These are phyloP conservation scores for Oxyruncus cristatus DNA, from an alignment of 2,113 vertebrate genomes.

Conservation along the genomic window DNA sequence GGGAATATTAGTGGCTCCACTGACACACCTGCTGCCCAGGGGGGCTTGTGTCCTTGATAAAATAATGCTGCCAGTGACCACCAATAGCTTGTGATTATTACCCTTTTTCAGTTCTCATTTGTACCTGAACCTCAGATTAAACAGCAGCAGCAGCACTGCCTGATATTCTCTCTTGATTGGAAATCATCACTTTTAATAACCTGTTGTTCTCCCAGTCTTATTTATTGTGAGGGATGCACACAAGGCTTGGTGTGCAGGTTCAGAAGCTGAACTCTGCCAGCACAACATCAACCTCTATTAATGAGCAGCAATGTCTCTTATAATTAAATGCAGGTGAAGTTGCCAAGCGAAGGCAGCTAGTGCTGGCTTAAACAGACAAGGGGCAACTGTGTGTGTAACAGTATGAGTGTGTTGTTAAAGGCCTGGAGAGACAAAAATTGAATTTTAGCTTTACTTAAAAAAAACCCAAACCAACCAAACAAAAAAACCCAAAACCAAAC, in stretches of 20 bases:
- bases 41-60: neutral
- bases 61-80: neutral
- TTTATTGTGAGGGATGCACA: neutral
- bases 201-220: neutral
- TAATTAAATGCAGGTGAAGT: neutral
- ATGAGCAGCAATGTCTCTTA: neutral
- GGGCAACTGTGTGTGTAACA: neutral
- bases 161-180: neutral
- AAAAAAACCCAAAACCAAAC: neutral
- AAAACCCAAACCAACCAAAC: neutral
- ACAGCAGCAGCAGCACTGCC: neutral
- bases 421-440: neutral
- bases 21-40: neutral
- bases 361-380: neutral
- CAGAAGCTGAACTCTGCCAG: neutral
- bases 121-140: neutral
- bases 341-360: neutral
- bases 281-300: slow-evolving; percentile 1
- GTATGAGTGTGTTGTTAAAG: neutral
- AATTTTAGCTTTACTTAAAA: neutral
- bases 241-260: neutral
- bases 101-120: neutral
- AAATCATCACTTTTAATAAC: neutral
- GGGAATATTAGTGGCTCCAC: neutral
- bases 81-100: neutral